A percentile compares a stretch with the other conserved stretches of the same genome.
Evolutionary conservation across 2,113 vertebrate species (phyloP).

Genomic region (Fukomys damarensis): DNA sequence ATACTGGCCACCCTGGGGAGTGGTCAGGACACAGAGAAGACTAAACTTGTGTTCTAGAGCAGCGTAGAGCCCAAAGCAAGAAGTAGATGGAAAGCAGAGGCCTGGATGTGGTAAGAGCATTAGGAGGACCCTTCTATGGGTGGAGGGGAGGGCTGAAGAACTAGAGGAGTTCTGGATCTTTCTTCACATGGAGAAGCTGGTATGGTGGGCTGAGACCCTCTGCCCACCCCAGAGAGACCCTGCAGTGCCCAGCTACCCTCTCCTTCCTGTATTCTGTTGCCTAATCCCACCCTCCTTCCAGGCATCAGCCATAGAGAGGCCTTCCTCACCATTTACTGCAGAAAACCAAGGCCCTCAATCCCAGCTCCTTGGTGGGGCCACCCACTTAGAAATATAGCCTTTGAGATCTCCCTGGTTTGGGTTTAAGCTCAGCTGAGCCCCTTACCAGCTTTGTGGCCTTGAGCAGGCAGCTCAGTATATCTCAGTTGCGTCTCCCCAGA

Average conservation of each 20-base stretch:
- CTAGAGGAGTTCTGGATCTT: neutral
- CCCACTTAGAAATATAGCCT: neutral
- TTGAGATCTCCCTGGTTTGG: neutral
- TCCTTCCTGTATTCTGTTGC: neutral
- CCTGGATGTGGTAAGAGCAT: neutral
- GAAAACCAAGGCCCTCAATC: rapidly evolving
- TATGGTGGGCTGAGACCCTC: neutral
- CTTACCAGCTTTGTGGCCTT: neutral
- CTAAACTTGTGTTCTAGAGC: rapidly evolving
- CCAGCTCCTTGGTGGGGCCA: neutral
- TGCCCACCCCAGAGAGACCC: neutral
- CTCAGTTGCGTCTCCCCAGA: neutral
- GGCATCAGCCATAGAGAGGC: neutral
- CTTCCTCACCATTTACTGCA: neutral
- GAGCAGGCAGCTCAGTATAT: neutral
- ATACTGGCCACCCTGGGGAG: neutral
- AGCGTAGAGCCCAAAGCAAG: neutral
- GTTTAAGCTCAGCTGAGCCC: neutral
- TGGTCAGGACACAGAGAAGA: neutral
- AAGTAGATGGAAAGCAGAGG: neutral
- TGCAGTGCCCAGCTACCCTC: neutral
- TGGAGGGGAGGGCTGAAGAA: neutral
- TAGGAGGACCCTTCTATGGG: neutral
- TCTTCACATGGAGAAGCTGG: neutral
- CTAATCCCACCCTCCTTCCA: too few relatives aligned